These are phyloP conservation scores for Dysdera silvatica DNA, from an alignment of 1,140 invertebrate species.

Conservation along the genomic window DNA sequence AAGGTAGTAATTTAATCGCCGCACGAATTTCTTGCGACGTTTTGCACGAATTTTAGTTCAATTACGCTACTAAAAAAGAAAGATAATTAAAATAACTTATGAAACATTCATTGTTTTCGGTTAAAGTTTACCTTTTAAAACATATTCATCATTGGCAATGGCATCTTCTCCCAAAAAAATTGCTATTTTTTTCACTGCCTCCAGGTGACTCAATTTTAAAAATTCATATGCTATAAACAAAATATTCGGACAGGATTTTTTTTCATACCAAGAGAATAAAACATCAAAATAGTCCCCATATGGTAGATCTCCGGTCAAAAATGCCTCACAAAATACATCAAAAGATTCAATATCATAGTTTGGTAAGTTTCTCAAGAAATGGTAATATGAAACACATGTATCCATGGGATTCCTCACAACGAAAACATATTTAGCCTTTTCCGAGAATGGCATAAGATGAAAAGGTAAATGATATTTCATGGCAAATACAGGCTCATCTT, in stretches of 20 bases:
- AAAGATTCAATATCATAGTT: not conserved
- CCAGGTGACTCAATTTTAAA: not conserved
- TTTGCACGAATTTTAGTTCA: no score
- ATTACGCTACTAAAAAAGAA: no score
- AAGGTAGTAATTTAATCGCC: no score
- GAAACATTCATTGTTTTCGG: no score
- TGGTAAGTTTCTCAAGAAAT: slow-evolving; percentile 53
- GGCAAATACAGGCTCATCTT: not conserved
- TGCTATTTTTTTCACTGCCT: not conserved
- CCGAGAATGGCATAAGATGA: slow-evolving; percentile 52
- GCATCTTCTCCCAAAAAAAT: not conserved
- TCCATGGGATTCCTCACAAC: slow-evolving; percentile 77
- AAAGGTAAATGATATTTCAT: slow-evolving; percentile 66
- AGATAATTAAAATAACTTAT: no score
- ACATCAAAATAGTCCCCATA: slow-evolving; percentile 24
- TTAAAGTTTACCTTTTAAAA: no score
- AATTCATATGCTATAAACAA: slow-evolving; percentile 27
- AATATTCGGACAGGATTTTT: slow-evolving; percentile 1
- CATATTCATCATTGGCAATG: no score
- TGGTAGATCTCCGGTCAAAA: slow-evolving; percentile 10
- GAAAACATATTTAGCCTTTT: slow-evolving; percentile 55
- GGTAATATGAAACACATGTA: slow-evolving; percentile 72
- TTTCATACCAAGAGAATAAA: slow-evolving; percentile 5
- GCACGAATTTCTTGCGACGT: no score
- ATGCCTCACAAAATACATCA: slow-evolving; percentile 22